Percentiles rank a stretch among this genome's conserved stretches.
These are phyloP conservation scores for Cybosia mesomella DNA, from an alignment of 2,888 invertebrate genomes.

Conservation along the genomic window DNA sequence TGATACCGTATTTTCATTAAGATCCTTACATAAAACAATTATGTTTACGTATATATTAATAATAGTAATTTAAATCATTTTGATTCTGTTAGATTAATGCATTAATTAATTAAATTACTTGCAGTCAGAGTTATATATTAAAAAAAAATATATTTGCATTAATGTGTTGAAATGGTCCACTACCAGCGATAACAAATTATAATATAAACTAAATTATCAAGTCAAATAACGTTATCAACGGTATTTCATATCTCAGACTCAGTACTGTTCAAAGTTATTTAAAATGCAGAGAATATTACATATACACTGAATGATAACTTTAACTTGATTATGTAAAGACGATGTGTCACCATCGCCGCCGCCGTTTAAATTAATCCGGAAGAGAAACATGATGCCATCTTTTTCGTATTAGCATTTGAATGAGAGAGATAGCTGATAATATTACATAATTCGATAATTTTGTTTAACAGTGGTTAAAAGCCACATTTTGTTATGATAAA, in stretches of 20 bases:
- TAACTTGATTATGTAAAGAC: slow-evolving; percentile 5
- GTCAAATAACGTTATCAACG: slow-evolving; percentile 21
- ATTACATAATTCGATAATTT: slow-evolving; percentile 2
- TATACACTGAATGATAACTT: not conserved
- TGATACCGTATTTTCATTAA: too few relatives aligned
- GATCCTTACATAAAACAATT: too few relatives aligned
- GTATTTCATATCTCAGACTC: slow-evolving; percentile 9
- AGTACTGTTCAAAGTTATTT: slow-evolving; percentile 8
- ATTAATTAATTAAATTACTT: too few relatives aligned
- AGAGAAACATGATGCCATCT: slow-evolving; percentile 13
- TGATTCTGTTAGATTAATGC: too few relatives aligned
- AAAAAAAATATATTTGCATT: too few relatives aligned
- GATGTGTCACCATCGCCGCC: slow-evolving; percentile 11
- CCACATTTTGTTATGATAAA: not conserved
- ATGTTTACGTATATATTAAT: too few relatives aligned
- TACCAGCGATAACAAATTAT: slow-evolving; percentile 22
- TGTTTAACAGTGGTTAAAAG: not conserved
- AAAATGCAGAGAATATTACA: not conserved
- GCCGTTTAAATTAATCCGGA: slow-evolving; percentile 9
- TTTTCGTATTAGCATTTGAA: not conserved
- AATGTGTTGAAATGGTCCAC: slow-evolving; percentile 3
- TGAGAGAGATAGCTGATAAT: slow-evolving; percentile 2
- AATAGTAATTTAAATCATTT: too few relatives aligned
- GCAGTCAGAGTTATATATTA: too few relatives aligned
- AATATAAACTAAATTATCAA: slow-evolving; percentile 26